Evolutionary conservation across 2,113 vertebrate species (phyloP), one percentile per base, ranked within the genome.

Genomic region (Dipodomys ordii): DNA sequence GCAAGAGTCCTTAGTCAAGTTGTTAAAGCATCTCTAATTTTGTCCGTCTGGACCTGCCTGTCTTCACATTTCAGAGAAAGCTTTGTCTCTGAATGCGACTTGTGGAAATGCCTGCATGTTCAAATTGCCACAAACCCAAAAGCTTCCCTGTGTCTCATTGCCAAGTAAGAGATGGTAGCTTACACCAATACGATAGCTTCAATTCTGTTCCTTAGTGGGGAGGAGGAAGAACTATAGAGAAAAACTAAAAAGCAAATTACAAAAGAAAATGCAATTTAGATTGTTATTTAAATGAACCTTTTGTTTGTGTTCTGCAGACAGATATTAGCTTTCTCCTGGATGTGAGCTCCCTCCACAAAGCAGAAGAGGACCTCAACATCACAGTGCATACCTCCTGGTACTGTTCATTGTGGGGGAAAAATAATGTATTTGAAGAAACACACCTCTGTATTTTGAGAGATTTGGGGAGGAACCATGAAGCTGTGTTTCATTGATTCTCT

Each of bases 261-360:
- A n/a, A 81, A 88, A 57, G 39, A 49, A 79, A 16, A 35, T 62
- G 0, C 25, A 28, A 30, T 92, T 92, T 53, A 32, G 16, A n/a
- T 84, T 69, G 5, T 20, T 72, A 72, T 83, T 35, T 30, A 90
- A 76, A 19, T 22, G 16, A 9, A 19, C 1, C 83, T 79, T 83
- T 57, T 13, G 7, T 78, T n/a, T 94, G 19, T 97, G 25, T 95
- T 92, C 81, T 97, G 15, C 96, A 99, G 99, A 83, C 99, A 94
- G 98, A 99, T 77, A 96, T 99, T 87, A 99, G 98, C 97, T 99
- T 99, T 96, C 97, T 99, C 30, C 96, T 99, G 97, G 99, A 99
- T 87, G 98, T 99, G 67, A 99, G 98, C 89, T 99, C 98, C 0
- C 98, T 99, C 97, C 98, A 98, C 97, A 98, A 97, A 84, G 98